phyloP scores from a whole-genome alignment of 1,140 invertebrate genomes.

The Psix sp. region DNA sequence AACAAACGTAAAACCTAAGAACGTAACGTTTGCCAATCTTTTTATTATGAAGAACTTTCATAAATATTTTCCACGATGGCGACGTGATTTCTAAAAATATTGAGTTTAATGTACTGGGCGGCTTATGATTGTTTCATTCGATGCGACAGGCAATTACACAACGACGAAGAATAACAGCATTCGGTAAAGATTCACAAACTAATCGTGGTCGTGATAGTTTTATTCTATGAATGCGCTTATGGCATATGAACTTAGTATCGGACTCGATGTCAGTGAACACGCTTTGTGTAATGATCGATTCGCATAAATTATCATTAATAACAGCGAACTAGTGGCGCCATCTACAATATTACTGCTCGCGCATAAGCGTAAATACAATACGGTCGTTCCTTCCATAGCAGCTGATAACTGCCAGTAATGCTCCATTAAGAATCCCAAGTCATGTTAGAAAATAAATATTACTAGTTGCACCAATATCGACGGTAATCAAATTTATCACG shows the following conservation, averaged over 20 bases:
- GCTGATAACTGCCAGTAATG: constrained; percentile 61
- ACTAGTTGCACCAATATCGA: constrained; percentile 36
- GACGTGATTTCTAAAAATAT: constrained; percentile 46
- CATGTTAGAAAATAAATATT: constrained; percentile 51
- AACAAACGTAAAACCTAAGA: constrained; percentile 55
- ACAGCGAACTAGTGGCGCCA: constrained; percentile 50
- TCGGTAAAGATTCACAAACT: no score
- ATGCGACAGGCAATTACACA: no score
- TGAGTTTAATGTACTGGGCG: constrained; percentile 41
- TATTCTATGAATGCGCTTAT: constrained; percentile 35
- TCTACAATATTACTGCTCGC: constrained; percentile 55
- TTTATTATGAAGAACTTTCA: constrained; percentile 52
- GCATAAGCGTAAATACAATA: constrained; percentile 60
- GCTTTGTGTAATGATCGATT: constrained; percentile 56
- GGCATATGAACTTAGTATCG: constrained; percentile 42
- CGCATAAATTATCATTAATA: constrained; percentile 54
- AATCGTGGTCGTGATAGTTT: no score
- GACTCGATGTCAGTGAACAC: constrained; percentile 51
- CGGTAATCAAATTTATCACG: constrained; percentile 47
- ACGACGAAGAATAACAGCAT: no score
- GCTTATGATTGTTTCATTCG: constrained; percentile 45
- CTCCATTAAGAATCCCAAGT: constrained; percentile 57
- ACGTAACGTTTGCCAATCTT: constrained; percentile 46
- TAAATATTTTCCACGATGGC: constrained; percentile 52
- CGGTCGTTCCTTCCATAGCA: constrained; percentile 61